Base-by-base conservation (phyloP, 2,888 invertebrate genomes). In the Dyspetes luteomarginatus region DNA sequence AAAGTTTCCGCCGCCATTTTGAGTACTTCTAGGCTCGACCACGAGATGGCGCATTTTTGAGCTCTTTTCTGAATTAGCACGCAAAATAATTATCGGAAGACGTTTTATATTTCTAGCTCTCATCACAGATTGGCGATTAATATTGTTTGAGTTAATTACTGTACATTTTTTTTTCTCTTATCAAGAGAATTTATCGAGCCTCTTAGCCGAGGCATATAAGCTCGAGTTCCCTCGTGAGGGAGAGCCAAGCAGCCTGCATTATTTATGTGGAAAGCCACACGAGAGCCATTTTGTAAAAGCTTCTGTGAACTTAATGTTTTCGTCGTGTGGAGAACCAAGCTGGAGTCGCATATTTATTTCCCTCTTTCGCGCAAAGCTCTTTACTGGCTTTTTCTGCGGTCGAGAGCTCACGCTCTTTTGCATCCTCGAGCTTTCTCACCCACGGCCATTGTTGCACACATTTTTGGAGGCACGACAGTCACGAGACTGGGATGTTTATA, bases 321-420 rank as follows among this genome's bases (percentile, higher is more conserved):
- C 48, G 12, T 19, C 45, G 17, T 48, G 19, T 12, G 12, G 50
- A 65, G 22, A 30, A 22, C 28, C 68, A n/a, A n/a, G 41, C n/a
- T 55, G 41, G 55, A 55, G 22, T 68, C 55, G 4, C 55, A 43
- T 41, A 26, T 55, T 68, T 68, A 52, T 55, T 41, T 4, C 4
- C 52, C 7, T 55, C 9, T 43, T 26, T 4, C 41, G 41, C 41
- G 12, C 55, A 12, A 36, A 36, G 36, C 55, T 52, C 26, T 41
- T 55, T 43, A 26, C 7, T 17, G 15, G 28, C 24, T 45, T 17
- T 19, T 22, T 26, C 45, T 15, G 22, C 22, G 28, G 9, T 17
- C 17, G 45, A 48, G 17, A 26, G 26, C 15, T 4, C 55, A 17
- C 55, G 24, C 55, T 36, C 12, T 22, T 48, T 28, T 43, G 64